phyloP scores from a whole-genome alignment of 2,113 vertebrate genomes.

The Regulus satrapa region DNA sequence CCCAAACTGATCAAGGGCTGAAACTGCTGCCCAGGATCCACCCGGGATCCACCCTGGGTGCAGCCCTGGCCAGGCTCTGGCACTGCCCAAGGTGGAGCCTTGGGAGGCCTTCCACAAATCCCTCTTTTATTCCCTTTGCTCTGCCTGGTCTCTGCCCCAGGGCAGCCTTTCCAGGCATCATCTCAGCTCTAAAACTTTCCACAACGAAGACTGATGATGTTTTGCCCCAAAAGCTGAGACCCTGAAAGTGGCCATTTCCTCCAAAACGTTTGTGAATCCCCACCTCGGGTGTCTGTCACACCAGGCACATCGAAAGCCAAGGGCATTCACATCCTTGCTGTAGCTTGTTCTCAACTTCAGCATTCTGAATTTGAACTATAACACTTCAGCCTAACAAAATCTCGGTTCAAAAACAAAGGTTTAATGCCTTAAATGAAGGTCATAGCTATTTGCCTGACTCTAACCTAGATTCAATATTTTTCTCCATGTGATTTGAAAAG shows the following conservation, averaged over 20 bases:
- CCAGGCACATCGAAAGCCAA: not conserved
- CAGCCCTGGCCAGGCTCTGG: too few species aligned
- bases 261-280: not conserved
- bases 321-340: not conserved
- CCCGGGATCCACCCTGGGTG: too few species aligned
- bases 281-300: not conserved
- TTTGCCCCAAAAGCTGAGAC: not conserved
- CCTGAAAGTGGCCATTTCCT: not conserved
- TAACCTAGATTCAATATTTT: conserved; percentile 43
- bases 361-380: not conserved
- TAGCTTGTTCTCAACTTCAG: not conserved
- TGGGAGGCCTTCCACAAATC: too few species aligned
- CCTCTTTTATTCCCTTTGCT: too few species aligned
- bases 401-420: conserved; percentile 18
- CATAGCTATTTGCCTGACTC: conserved; percentile 53
- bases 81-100: too few species aligned
- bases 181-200: not conserved
- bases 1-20: too few species aligned
- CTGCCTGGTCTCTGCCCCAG: too few species aligned
- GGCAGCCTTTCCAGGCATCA: too few species aligned
- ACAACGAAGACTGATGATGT: rapidly evolving
- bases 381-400: not conserved
- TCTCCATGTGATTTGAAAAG: conserved; percentile 41
- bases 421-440: conserved; percentile 56
- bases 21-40: too few species aligned